phyloP scores from a whole-genome alignment of 1,140 invertebrate genomes.

The Stratiolaelaps scimitus region DNA sequence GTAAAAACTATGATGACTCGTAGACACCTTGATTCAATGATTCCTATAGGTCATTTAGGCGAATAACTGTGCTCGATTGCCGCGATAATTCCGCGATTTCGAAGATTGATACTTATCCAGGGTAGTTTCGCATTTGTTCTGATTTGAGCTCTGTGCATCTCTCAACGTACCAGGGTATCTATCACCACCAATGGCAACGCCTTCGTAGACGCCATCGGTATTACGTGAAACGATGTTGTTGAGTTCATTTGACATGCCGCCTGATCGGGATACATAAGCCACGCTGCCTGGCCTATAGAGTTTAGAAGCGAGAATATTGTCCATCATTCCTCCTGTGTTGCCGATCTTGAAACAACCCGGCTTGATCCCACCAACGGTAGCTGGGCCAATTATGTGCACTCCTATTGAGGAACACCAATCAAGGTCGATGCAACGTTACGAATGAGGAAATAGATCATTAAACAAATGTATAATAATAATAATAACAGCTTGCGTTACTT shows the following conservation, averaged over 20 bases:
- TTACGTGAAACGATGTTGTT: slow-evolving; percentile 97
- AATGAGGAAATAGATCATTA: too few relatives aligned
- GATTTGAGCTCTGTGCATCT: too few relatives aligned
- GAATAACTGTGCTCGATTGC: too few relatives aligned
- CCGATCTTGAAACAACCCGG: slow-evolving; percentile 99
- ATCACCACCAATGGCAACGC: slow-evolving; percentile 98
- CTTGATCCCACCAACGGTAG: slow-evolving; percentile 90
- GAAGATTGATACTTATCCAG: too few relatives aligned
- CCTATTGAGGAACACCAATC: slow-evolving; percentile 20
- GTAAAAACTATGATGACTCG: too few relatives aligned
- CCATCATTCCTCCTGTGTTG: slow-evolving; percentile 99
- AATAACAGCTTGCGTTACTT: too few relatives aligned
- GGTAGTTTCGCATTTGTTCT: too few relatives aligned
- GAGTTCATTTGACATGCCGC: slow-evolving; percentile 98
- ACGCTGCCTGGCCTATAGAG: slow-evolving; percentile 83
- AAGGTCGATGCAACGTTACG: too few relatives aligned
- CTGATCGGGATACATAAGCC: slow-evolving; percentile 93
- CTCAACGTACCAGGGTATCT: slow-evolving; percentile 42
- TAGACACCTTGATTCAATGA: too few relatives aligned
- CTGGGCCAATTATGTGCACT: slow-evolving; percentile 84
- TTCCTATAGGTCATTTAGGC: too few relatives aligned
- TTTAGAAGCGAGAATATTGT: slow-evolving; percentile 95
- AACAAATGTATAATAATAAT: too few relatives aligned
- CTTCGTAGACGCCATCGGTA: slow-evolving; percentile 93
- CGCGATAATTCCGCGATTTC: too few relatives aligned